These are phyloP conservation scores for Anthoscopus minutus DNA, from an alignment of 2,113 vertebrate species.

Conservation along the genomic window DNA sequence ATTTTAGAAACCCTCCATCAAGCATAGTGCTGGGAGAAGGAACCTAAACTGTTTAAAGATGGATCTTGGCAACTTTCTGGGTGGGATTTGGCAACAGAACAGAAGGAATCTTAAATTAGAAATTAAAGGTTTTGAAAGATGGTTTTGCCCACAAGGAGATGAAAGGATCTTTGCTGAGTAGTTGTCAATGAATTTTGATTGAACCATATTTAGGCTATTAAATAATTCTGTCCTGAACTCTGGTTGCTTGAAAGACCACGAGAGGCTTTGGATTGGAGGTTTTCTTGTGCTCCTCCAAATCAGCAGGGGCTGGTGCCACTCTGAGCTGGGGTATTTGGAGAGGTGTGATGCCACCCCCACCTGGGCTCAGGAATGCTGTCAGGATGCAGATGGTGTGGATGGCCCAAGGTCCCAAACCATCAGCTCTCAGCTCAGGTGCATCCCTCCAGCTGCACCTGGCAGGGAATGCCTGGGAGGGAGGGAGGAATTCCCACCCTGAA, in stretches of 20 bases:
- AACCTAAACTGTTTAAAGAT: background rate
- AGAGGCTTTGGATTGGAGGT: background rate
- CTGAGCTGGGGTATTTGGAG: background rate
- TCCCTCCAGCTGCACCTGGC: background rate
- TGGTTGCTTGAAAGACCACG: background rate
- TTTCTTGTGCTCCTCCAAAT: background rate
- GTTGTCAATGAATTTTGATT: background rate
- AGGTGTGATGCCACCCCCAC: background rate
- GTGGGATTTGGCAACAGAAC: background rate
- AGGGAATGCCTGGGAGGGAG: background rate
- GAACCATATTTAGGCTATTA: background rate
- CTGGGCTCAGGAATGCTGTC: background rate
- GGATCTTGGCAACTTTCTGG: background rate
- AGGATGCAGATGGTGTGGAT: background rate
- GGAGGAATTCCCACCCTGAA: background rate
- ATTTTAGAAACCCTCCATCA: slow-evolving; percentile 29
- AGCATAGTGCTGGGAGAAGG: background rate
- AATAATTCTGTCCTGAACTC: background rate
- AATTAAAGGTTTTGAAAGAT: background rate
- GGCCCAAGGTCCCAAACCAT: background rate
- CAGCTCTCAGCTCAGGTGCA: background rate
- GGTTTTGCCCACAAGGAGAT: background rate
- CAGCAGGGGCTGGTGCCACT: background rate
- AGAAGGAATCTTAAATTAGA: background rate
- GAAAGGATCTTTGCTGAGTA: background rate